A percentile compares a stretch with the other conserved stretches of the same genome.
These are phyloP conservation scores for Hafferia zeledoni DNA, from an alignment of 2,797 vertebrate genomes.

Conservation along the genomic window DNA sequence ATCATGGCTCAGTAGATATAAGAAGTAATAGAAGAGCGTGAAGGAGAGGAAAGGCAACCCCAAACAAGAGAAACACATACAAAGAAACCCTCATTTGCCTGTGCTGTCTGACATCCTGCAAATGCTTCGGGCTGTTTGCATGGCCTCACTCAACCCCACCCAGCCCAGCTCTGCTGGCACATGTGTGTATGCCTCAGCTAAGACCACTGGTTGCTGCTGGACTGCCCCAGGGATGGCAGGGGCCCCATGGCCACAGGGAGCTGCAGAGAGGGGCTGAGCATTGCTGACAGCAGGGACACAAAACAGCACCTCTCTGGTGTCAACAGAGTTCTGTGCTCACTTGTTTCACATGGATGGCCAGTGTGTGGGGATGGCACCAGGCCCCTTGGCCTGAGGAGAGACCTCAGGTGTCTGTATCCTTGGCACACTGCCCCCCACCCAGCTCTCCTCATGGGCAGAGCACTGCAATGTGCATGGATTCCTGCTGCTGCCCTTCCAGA, in stretches of 20 bases:
- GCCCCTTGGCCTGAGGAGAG: neutral
- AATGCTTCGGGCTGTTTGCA: neutral
- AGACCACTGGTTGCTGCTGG: rapidly evolving
- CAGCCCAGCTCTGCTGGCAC: neutral
- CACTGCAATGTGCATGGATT: rapidly evolving
- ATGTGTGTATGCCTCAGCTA: neutral
- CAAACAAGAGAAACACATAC: neutral
- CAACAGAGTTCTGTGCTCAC: neutral
- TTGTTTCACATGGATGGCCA: rapidly evolving
- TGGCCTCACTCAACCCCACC: neutral
- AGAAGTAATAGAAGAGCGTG: neutral
- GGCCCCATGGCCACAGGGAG: neutral
- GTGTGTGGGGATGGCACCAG: neutral
- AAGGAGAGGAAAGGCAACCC: neutral
- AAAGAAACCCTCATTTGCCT: neutral
- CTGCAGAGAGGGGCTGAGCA: neutral
- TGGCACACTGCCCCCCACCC: neutral
- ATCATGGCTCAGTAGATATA: neutral
- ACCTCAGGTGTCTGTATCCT: neutral
- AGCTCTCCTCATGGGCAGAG: rapidly evolving
- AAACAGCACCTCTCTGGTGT: neutral
- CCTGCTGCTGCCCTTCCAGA: neutral
- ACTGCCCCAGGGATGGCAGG: rapidly evolving
- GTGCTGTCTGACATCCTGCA: neutral
- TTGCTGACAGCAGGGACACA: rapidly evolving